Percentiles rank a stretch among this genome's conserved stretches.
Evolutionary conservation across 1,140 invertebrate species (phyloP).

Genomic region (Archegozetes longisetosus): DNA sequence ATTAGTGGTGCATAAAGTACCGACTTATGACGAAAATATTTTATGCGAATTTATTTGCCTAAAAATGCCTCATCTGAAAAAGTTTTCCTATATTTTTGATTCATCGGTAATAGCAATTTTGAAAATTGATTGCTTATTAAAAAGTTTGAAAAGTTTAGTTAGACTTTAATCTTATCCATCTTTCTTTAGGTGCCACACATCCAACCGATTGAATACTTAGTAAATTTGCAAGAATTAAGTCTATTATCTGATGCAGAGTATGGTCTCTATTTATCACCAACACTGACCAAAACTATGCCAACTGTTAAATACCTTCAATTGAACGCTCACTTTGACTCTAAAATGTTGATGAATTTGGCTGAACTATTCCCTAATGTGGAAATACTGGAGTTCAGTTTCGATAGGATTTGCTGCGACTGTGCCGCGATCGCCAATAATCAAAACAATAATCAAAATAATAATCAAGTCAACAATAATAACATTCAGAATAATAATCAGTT

Average conservation of each 20-base stretch:
- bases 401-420: not conserved
- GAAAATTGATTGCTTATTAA: not conserved
- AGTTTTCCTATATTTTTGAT: not conserved
- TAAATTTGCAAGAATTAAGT: not conserved
- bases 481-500: no score
- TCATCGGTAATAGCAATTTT: not conserved
- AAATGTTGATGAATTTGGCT: not conserved
- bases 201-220: not conserved
- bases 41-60: not conserved
- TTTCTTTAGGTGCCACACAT: not conserved
- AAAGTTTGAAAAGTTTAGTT: not conserved
- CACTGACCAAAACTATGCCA: not conserved
- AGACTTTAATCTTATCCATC: not conserved
- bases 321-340: not conserved
- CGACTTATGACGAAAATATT: not conserved
- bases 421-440: no score
- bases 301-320: not conserved
- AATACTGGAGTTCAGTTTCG: not conserved
- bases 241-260: not conserved
- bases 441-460: not conserved
- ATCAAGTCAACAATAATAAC: not conserved
- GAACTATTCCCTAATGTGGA: not conserved
- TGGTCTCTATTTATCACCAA: not conserved
- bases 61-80: not conserved
- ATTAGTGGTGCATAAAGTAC: not conserved